Conservation (phyloP, 2,113 vertebrate species). For the Mola mola region DNA sequence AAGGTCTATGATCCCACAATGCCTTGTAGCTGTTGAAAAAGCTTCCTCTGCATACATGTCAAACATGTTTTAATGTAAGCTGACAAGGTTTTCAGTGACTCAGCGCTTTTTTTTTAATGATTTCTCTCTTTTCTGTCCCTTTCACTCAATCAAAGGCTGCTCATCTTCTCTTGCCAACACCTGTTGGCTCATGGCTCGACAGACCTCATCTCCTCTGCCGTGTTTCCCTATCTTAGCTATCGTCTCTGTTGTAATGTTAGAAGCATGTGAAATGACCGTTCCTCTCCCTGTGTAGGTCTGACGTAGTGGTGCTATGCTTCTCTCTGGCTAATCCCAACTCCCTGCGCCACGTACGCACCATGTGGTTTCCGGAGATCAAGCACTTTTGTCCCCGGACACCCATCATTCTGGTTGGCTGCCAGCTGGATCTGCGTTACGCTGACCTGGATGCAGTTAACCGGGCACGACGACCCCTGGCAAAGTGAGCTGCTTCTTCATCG, state of each 20-base stretch:
- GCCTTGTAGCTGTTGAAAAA: slow-evolving; percentile 36
- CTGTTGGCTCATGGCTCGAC: slow-evolving; percentile 19
- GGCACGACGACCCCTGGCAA: slow-evolving; percentile 88
- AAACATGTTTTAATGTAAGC: slow-evolving; percentile 41
- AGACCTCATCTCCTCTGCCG: slow-evolving; percentile 7
- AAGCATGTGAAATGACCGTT: not conserved
- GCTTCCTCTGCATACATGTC: slow-evolving; percentile 27
- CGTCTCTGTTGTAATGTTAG: slow-evolving; percentile 2
- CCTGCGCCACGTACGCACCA: slow-evolving; percentile 89
- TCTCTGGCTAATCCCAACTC: slow-evolving; percentile 92
- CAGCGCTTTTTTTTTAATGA: slow-evolving; percentile 15
- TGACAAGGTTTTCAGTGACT: slow-evolving; percentile 47
- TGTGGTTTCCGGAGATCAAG: slow-evolving; percentile 94
- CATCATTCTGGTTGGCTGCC: slow-evolving; percentile 92
- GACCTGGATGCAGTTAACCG: slow-evolving; percentile 93
- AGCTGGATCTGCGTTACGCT: slow-evolving; percentile 93
- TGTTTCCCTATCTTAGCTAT: slow-evolving; percentile 3
- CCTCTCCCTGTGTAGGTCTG: slow-evolving; percentile 78
- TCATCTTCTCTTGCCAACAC: slow-evolving; percentile 23
- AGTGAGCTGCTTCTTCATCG: slow-evolving; percentile 78
- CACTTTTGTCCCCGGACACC: slow-evolving; percentile 93
- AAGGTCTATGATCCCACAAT: slow-evolving; percentile 21
- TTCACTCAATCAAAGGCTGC: slow-evolving; percentile 20
- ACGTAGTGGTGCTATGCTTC: slow-evolving; percentile 91
- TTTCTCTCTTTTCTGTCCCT: slow-evolving; percentile 5